Evolutionary conservation across 2,888 invertebrate genomes (phyloP), one percentile per base, ranked within the genome.

Genomic region (Pandemis corylana): DNA sequence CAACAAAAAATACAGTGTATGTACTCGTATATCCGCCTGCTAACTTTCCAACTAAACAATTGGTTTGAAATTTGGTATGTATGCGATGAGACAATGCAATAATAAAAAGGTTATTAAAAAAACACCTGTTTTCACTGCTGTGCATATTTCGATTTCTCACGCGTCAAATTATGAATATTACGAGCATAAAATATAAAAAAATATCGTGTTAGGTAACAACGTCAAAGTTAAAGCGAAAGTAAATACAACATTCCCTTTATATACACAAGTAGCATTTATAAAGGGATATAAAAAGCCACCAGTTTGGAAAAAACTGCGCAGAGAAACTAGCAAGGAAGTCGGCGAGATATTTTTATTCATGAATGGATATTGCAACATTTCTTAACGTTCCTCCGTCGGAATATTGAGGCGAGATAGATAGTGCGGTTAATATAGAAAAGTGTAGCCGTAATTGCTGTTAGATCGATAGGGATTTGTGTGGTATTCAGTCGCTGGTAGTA

Each of bases 311-410:
- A 59, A 59, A 12, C 28, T 59, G 28, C 9, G 15, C 59, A 28
- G 59, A 12, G 12, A 59, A 59, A 5, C 28, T 20, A 9, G 56
- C 20, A 20, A 59, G 28, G 12, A 28, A 59, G 15, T 56, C 59
- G 28, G 6, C 59, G 59, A 28, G 59, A 28, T 59, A 59, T 59
- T 59, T 59, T 28, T 59, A 59, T 59, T 59, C 59, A 59, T 59
- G 59, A 59, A 59, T 59, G 28, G 28, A 59, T 59, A 59, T 59
- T 59, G 59, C 59, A 59, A 59, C 59, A 28, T 59, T 28, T 28
- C 56, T 56, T 56, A 28, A 12, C 59, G 59, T 5, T 28, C n/a
- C 59, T 12, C 59, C 28, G 12, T 20, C 4, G 59, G 59, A 59
- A 59, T 59, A 59, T 59, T 28, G 59, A 59, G 59, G 59, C 59